Evolutionary conservation across 1,140 invertebrate species (phyloP).

Genomic region (Psix sp.): DNA sequence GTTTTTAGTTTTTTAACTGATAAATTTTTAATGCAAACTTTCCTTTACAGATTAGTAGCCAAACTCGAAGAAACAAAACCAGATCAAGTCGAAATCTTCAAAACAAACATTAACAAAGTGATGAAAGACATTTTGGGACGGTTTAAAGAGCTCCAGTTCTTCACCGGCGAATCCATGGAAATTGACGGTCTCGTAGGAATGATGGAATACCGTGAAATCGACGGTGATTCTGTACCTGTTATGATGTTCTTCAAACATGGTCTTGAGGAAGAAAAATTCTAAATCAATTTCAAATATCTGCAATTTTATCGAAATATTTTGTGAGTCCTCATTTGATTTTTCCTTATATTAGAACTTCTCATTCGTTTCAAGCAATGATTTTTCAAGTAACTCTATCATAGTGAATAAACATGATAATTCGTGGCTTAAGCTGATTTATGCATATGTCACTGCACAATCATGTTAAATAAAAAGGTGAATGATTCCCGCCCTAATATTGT

Average conservation of each 20-base stretch:
- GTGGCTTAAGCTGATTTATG: constrained; percentile 40
- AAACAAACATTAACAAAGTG: constrained; percentile 95
- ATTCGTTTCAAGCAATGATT: neutral
- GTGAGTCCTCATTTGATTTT: constrained; percentile 63
- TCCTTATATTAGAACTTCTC: constrained; percentile 8
- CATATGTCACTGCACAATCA: constrained; percentile 62
- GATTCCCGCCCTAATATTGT: constrained; percentile 61
- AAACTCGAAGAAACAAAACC: constrained; percentile 88
- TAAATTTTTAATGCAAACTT: no score
- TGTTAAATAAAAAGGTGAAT: constrained; percentile 62
- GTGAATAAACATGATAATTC: constrained; percentile 67
- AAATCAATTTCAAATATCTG: constrained; percentile 75
- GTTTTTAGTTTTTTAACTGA: no score
- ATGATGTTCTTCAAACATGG: constrained; percentile 98
- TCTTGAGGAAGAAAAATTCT: constrained; percentile 95
- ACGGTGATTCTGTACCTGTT: constrained; percentile 88
- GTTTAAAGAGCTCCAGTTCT: constrained; percentile 96
- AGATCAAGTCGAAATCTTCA: constrained; percentile 91
- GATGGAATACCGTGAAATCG: constrained; percentile 93
- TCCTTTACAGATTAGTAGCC: constrained; percentile 82
- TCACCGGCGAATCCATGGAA: constrained; percentile 96
- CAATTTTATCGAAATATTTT: constrained; percentile 71
- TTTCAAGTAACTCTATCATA: constrained; percentile 8
- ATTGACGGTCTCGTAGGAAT: constrained; percentile 95
- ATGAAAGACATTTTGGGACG: constrained; percentile 95